Percentiles rank a stretch among this genome's conserved stretches.
These are phyloP conservation scores for Aphidius colemani DNA, from an alignment of 2,888 invertebrate species.

Conservation along the genomic window DNA sequence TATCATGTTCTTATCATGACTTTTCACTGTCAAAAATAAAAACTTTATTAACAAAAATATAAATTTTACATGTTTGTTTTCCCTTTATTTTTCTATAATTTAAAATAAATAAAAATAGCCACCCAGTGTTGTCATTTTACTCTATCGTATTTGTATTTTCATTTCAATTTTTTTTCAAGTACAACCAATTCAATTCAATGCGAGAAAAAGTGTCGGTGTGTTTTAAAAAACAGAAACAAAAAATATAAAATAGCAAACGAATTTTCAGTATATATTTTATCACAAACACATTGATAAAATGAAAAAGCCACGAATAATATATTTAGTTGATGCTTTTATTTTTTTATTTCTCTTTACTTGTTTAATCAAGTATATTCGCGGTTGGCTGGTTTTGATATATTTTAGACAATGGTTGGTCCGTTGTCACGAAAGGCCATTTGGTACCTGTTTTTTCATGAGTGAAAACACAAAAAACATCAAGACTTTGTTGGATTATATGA, in stretches of 20 bases:
- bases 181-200: conserved; percentile 48
- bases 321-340: too few relatives aligned
- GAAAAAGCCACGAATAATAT: conserved; percentile 15
- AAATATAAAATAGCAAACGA: background rate
- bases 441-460: conserved; percentile 19
- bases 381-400: conserved; percentile 45
- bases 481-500: conserved; percentile 17
- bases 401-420: conserved; percentile 23
- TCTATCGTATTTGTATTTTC: background rate
- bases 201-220: conserved; percentile 34
- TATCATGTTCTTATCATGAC: background rate
- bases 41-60: background rate
- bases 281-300: conserved; percentile 15
- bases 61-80: too few relatives aligned
- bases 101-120: background rate
- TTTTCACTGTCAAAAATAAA: conserved; percentile 13
- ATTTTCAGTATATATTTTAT: background rate
- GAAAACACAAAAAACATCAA: conserved; percentile 12
- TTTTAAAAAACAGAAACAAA: conserved; percentile 8
- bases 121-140: conserved; percentile 8
- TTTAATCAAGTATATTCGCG: conserved; percentile 60
- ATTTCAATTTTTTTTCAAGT: conserved; percentile 26
- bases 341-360: conserved; percentile 45
- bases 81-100: background rate
- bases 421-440: conserved; percentile 26